Base-by-base conservation (phyloP, 2,888 invertebrate genomes). In the Ephialtes manifestator region DNA sequence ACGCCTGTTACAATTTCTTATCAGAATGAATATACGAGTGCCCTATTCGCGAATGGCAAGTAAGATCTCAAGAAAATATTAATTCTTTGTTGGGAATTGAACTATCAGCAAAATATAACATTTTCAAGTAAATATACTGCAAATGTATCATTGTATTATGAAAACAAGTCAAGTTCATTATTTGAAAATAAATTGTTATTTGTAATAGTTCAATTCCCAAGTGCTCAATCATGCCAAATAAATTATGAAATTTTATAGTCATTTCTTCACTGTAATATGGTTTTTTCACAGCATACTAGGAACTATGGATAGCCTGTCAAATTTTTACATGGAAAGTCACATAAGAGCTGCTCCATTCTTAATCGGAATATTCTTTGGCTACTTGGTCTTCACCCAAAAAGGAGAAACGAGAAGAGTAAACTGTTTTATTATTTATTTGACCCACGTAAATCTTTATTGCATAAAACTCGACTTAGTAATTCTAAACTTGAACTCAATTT, bases 1-100 rank as follows among this genome's bases (percentile, higher is more conserved):
- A 93, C 53, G 65, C 94, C 88, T 82, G 92, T 79, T 85, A 90
- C 83, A 4, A 92, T 94, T 87, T 93, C 94, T 28, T 94, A 92
- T 71, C 39, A 92, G 0, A 91, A 94, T 60, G 78, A 94, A 53
- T 95, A 94, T 81, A 92, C 94, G 5, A 72, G 43, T 4, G 63
- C 82, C 8, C 2, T 84, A 13, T 65, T 72, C 18, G 28, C 65
- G 53, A 65, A 43, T 80, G 65, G 67, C 20, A 7, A 71, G 83
- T 82, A 53, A 70, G 76, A 43, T 24, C 1, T 15, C 4, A 11
- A 51, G 18, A 4, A n/a, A 0, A 15, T 15, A 15, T 20, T 51
- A 24, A 24, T 24, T 2, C 11, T 55, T 2, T 24, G 4, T 55
- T 51, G 51, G 18, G 7, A 20, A 55, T 11, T 11, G 10, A 51